Conservation (phyloP, 2,797 vertebrate species). For the Scolopax rusticola region DNA sequence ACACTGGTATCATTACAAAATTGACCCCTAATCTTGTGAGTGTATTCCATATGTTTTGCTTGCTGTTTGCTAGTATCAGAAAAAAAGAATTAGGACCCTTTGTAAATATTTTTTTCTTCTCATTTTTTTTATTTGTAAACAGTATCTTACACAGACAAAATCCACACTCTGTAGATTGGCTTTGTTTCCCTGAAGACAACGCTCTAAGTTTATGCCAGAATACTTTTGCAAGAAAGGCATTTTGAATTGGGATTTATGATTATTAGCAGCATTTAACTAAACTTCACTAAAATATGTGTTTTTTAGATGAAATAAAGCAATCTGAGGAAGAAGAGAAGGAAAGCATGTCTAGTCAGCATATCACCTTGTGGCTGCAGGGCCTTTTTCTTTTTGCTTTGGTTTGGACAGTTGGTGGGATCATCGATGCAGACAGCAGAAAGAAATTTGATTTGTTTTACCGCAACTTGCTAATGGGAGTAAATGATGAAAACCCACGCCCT, state of each 20-base stretch:
- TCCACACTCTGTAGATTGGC: background rate
- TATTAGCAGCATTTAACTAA: background rate
- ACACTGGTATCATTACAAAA: background rate
- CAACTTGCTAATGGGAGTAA: slow-evolving; percentile 83
- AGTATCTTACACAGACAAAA: background rate
- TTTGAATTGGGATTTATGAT: background rate
- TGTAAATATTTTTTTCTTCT: background rate
- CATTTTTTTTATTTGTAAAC: background rate
- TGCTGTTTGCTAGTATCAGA: background rate
- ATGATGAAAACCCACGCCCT: slow-evolving; percentile 83
- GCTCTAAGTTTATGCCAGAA: background rate
- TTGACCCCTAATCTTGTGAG: background rate
- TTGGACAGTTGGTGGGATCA: slow-evolving; percentile 90
- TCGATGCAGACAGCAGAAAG: slow-evolving; percentile 86
- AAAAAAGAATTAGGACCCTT: background rate
- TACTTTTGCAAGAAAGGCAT: background rate
- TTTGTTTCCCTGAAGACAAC: background rate
- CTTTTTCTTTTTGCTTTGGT: slow-evolving; percentile 92
- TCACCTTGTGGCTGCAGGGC: slow-evolving; percentile 89
- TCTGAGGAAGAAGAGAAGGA: slow-evolving; percentile 65
- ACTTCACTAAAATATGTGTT: background rate
- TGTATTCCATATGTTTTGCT: background rate
- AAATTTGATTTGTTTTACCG: slow-evolving; percentile 92
- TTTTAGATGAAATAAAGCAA: slow-evolving; percentile 87
- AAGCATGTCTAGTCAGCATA: slow-evolving; percentile 85